Percentiles rank a stretch among this genome's conserved stretches.
These are phyloP conservation scores for Noctuana brunneofusca DNA, from an alignment of 2,888 invertebrate species.

Conservation along the genomic window DNA sequence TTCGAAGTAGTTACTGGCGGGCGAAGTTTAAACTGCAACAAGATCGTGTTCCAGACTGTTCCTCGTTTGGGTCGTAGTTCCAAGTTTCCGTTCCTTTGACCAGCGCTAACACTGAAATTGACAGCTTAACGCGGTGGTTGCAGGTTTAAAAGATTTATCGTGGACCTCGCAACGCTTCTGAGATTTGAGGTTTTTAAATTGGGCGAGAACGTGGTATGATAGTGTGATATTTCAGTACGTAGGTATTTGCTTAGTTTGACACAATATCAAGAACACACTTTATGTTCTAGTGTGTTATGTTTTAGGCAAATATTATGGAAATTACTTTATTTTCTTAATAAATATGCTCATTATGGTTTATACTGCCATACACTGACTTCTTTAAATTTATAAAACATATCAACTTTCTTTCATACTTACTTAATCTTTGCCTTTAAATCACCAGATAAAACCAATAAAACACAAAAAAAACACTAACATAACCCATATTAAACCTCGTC, in stretches of 20 bases:
- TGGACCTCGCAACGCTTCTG: not conserved
- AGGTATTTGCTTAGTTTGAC: too few relatives aligned
- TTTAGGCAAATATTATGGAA: too few relatives aligned
- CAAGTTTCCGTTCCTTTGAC: conserved; percentile 41
- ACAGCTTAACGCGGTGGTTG: conserved; percentile 39
- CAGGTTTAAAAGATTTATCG: conserved; percentile 27
- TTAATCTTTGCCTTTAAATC: not conserved
- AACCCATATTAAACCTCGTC: conserved; percentile 4
- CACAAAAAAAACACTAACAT: not conserved
- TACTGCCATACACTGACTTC: too few relatives aligned
- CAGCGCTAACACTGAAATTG: conserved; percentile 43
- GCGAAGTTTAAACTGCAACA: conserved; percentile 41
- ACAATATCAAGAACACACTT: too few relatives aligned
- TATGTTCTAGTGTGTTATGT: too few relatives aligned
- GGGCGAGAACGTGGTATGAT: too few relatives aligned
- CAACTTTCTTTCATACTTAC: too few relatives aligned
- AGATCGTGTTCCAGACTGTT: conserved; percentile 46
- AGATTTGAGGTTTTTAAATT: too few relatives aligned
- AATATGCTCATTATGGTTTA: too few relatives aligned
- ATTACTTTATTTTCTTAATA: too few relatives aligned
- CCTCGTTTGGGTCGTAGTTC: conserved; percentile 40
- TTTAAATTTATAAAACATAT: too few relatives aligned
- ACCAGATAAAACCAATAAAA: not conserved
- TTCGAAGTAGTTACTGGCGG: conserved; percentile 15
- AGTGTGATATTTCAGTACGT: too few relatives aligned